Evolutionary conservation across 2,888 invertebrate genomes (phyloP), one percentile per base, ranked within the genome.

Genomic region (Pristionchus maxplancki): DNA sequence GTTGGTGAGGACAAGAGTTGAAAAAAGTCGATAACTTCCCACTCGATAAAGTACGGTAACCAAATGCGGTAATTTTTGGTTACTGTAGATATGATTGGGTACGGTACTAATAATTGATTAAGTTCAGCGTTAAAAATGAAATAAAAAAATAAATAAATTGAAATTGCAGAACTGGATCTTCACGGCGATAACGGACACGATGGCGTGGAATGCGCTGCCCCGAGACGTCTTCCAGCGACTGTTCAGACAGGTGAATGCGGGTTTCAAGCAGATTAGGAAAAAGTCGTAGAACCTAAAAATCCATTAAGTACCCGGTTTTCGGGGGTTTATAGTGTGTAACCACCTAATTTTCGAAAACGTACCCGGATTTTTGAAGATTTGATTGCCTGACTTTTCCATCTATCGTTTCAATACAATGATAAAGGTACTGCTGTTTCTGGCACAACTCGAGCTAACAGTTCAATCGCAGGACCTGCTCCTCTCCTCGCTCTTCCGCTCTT

Each of bases 171-270:
- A 99, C 96, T 99, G 99, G 99, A 98, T 99, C 95, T 99, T 99
- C 96, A 99, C 99, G 3, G 99, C 99, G 78, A 98, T 99, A 93
- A 99, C 99, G 0, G 99, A 99, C 95, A 99, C 99, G 17, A 99
- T 99, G 95, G 99, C 99, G 0, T 99, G 99, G 99, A 98, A 98
- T 95, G 97, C 97, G 71, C 96, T 99, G 93, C 97, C 98, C 8
- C 78, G 95, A 95, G 98, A 98, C 93, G 96, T 98, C 93, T 99
- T 99, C 95, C 98, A 99, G 96, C 97, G 97, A 95, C 96, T 99
- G 92, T 99, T 99, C 95, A 96, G 99, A 40, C 94, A 94, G 90
- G 93, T 93, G 24, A n/a, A n/a, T 28, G 62, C 24, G 6, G 9
- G 62, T 62, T 62, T n/a, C n/a, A n/a, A n/a, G n/a, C n/a, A n/a